These are phyloP conservation scores for Erebia ligea DNA, from an alignment of 2,888 invertebrate genomes.

Conservation along the genomic window DNA sequence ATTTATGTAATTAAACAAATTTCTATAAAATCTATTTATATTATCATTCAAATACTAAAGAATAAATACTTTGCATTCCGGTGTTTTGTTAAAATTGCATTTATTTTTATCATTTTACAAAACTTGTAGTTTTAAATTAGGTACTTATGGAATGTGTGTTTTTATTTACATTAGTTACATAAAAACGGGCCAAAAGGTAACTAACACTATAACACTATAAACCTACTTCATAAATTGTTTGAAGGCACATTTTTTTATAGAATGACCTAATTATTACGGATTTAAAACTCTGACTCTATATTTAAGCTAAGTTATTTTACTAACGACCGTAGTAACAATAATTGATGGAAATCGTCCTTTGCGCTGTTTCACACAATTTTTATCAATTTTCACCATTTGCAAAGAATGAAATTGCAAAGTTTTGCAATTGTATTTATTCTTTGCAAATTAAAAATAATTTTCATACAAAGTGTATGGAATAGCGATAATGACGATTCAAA, in stretches of 20 bases:
- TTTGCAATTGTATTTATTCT: neutral
- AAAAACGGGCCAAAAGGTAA: conserved; percentile 65
- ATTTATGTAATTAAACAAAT: too few relatives aligned
- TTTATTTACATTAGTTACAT: conserved; percentile 57
- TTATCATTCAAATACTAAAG: neutral
- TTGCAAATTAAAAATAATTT: neutral
- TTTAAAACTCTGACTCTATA: conserved; percentile 39
- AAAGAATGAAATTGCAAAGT: neutral
- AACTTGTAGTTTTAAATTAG: conserved; percentile 17
- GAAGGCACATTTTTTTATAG: conserved; percentile 79
- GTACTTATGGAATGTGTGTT: conserved; percentile 49
- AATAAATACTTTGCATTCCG: neutral
- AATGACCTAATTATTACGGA: conserved; percentile 63
- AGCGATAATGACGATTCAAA: conserved; percentile 12
- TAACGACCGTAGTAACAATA: conserved; percentile 27
- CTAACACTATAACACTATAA: conserved; percentile 57
- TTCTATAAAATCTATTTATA: too few relatives aligned
- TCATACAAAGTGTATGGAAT: neutral
- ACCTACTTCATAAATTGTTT: conserved; percentile 72
- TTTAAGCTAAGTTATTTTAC: conserved; percentile 34
- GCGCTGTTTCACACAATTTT: neutral
- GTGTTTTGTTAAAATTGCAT: conserved; percentile 19
- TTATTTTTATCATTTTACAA: conserved; percentile 12
- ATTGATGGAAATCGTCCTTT: neutral
- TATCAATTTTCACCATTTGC: too few relatives aligned